These are phyloP conservation scores for Leptocoma aspasia DNA, from an alignment of 2,113 vertebrate genomes.

Conservation along the genomic window DNA sequence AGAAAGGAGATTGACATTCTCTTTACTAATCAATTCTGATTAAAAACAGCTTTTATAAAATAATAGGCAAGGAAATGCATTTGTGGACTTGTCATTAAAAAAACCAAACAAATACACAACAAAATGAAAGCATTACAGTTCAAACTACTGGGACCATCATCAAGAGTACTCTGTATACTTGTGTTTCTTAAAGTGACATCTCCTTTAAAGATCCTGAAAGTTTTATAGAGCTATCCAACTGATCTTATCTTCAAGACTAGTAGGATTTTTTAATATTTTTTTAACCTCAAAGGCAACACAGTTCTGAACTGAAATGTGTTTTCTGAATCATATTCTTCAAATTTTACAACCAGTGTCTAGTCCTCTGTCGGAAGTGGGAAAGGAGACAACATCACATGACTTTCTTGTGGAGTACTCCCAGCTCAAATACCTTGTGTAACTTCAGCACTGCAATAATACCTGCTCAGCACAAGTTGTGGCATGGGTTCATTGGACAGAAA, in stretches of 20 bases:
- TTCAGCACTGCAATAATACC: background rate
- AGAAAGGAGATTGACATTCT: slow-evolving; percentile 3
- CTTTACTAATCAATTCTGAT: slow-evolving; percentile 25
- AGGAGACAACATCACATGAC: background rate
- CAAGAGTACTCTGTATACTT: background rate
- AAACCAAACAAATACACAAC: background rate
- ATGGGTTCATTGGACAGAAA: background rate
- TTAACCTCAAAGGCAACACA: background rate
- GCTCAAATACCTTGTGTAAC: background rate
- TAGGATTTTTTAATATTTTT: rapidly evolving
- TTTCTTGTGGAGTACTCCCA: background rate
- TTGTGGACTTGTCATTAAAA: background rate
- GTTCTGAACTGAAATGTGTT: background rate
- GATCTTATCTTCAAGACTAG: background rate
- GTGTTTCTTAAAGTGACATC: background rate
- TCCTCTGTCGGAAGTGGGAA: background rate
- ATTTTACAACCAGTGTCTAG: background rate
- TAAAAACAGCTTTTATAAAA: background rate
- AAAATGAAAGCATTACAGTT: background rate
- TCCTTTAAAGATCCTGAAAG: background rate
- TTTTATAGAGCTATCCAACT: background rate
- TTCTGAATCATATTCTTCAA: background rate
- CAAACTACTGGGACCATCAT: background rate
- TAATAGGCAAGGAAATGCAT: background rate
- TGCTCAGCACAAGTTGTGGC: background rate